Conservation (phyloP, 2,888 invertebrate species). For the Ophioninae sp. region DNA sequence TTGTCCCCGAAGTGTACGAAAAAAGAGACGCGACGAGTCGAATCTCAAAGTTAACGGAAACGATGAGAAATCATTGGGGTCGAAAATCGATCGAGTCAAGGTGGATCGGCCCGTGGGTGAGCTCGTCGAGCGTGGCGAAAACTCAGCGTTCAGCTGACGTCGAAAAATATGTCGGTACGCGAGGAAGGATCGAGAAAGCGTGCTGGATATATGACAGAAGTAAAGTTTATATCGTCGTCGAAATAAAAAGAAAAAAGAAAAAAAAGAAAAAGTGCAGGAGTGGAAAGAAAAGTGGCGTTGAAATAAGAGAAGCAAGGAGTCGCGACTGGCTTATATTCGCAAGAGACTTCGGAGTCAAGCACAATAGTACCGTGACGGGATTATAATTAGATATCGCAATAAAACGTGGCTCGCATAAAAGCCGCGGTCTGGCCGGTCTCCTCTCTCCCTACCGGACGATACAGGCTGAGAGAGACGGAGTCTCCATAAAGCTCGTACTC, state of each 20-base stretch:
- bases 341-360: slow-evolving; percentile 53
- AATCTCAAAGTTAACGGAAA: not conserved
- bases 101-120: not conserved
- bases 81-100: slow-evolving; percentile 13
- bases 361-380: slow-evolving; percentile 63
- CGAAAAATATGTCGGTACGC: slow-evolving; percentile 50
- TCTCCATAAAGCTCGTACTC: slow-evolving; percentile 64
- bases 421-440: slow-evolving; percentile 45
- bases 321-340: slow-evolving; percentile 49
- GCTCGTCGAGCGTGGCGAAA: slow-evolving; percentile 14
- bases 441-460: slow-evolving; percentile 33
- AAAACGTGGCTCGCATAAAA: slow-evolving; percentile 69
- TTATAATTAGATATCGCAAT: slow-evolving; percentile 66
- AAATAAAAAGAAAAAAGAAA: slow-evolving; percentile 27
- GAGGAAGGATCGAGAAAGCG: slow-evolving; percentile 50
- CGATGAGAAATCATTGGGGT: not conserved
- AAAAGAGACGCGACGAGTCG: not conserved
- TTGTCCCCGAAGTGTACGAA: no score
- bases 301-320: slow-evolving; percentile 32
- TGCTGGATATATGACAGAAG: slow-evolving; percentile 39
- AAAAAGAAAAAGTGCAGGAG: slow-evolving; percentile 9
- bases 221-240: slow-evolving; percentile 53
- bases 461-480: slow-evolving; percentile 1
- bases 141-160: slow-evolving; percentile 57
- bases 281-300: slow-evolving; percentile 29